These are phyloP conservation scores for Drosophila novamexicana DNA, from an alignment of 1,140 invertebrate genomes.

Conservation along the genomic window DNA sequence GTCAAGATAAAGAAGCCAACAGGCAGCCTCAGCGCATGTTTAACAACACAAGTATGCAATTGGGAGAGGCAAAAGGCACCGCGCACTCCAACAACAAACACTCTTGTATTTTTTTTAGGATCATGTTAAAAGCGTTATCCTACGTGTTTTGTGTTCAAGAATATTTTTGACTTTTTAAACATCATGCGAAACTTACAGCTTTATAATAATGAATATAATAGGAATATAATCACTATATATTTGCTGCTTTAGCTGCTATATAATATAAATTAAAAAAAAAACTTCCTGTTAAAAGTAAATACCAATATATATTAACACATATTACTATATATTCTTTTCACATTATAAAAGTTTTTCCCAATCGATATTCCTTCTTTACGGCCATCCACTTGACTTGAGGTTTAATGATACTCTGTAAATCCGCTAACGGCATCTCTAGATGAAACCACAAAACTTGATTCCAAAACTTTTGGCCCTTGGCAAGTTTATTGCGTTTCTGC, in stretches of 20 bases:
- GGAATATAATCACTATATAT: too few relatives aligned
- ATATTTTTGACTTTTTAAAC: background rate
- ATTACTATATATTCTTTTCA: too few relatives aligned
- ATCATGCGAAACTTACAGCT: too few relatives aligned
- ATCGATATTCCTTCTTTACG: too few relatives aligned
- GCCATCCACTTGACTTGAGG: background rate
- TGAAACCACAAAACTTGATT: conserved; percentile 28
- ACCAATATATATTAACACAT: too few relatives aligned
- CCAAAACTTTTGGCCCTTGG: conserved; percentile 19
- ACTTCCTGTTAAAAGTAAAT: too few relatives aligned
- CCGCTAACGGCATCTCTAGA: conserved; percentile 11
- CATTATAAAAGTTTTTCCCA: too few relatives aligned
- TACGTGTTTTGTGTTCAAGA: conserved; percentile 2
- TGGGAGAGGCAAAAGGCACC: conserved; percentile 23
- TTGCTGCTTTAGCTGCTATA: too few relatives aligned
- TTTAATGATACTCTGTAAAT: conserved; percentile 20
- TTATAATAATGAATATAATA: too few relatives aligned
- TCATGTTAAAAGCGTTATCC: conserved; percentile 17
- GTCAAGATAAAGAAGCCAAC: conserved; percentile 71
- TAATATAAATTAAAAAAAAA: too few relatives aligned
- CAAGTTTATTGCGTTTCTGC: conserved; percentile 40
- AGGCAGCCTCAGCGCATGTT: conserved; percentile 68
- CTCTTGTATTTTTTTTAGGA: conserved; percentile 3
- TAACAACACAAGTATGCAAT: conserved; percentile 63
- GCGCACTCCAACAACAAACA: conserved; percentile 2